These are phyloP conservation scores for Canis aureus DNA, from an alignment of 2,113 vertebrate genomes.

Conservation along the genomic window DNA sequence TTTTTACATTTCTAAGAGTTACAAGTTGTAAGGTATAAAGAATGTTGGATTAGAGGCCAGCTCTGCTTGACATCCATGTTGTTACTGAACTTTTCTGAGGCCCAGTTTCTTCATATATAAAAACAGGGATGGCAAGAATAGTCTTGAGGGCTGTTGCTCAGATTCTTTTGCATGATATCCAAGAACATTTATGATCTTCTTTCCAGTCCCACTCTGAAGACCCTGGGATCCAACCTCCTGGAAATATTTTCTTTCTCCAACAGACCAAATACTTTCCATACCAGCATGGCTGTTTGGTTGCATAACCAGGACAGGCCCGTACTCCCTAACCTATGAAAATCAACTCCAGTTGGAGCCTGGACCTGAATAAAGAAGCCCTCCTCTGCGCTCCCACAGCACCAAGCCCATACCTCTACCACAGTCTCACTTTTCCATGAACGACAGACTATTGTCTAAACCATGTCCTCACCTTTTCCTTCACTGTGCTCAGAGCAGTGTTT, in stretches of 20 bases:
- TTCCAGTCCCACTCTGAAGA: background rate
- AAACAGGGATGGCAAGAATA: background rate
- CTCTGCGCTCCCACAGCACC: accelerated
- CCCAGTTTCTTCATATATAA: background rate
- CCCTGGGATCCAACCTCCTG: background rate
- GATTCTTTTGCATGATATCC: background rate
- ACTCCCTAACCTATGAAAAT: background rate
- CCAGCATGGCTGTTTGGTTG: background rate
- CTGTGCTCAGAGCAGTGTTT: background rate
- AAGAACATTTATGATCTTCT: background rate
- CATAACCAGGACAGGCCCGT: background rate
- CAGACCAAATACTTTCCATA: background rate
- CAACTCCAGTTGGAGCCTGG: background rate
- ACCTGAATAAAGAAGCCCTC: background rate
- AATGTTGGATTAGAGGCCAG: background rate
- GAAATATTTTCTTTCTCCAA: background rate
- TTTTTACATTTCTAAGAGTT: background rate
- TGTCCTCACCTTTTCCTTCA: background rate
- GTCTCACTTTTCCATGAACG: background rate
- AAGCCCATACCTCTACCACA: too few relatives aligned
- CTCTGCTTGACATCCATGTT: background rate
- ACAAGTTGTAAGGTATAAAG: background rate
- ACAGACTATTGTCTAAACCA: background rate
- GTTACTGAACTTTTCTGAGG: background rate
- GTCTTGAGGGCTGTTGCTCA: background rate